Base-by-base conservation (phyloP, 2,113 vertebrate genomes). In the Bothrops jararaca region DNA sequence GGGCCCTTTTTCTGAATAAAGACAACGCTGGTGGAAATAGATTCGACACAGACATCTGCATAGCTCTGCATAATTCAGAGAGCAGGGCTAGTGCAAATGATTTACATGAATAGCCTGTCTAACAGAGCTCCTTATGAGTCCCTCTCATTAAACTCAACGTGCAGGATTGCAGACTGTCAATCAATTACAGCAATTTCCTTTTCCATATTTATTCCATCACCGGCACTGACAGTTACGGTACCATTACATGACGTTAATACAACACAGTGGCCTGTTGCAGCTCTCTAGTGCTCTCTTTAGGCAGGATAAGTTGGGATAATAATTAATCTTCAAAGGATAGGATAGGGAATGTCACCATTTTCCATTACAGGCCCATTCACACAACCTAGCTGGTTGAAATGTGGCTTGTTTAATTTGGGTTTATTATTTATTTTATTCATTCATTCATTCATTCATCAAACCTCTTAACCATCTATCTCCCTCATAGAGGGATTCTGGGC, bases 161-260 rank as follows among this genome's bases (percentile, higher is more conserved):
- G 94, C 97, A 98, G 97, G 97, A 94, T 98, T 98, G 97, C 95
- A 97, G 96, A 97, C 97, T 98, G 97, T 98, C 98, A 98, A 97
- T 98, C 97, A 98, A 97, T 97, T 98, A 98, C 92, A 97, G 97
- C 97, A 97, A 98, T 98, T 98, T 98, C 96, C 96, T 97, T 97
- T 98, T 97, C 97, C 98, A 97, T 98, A 98, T 98, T 98, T 98
- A 98, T 97, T 97, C 97, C 97, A 97, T 97, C 97, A 97, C 60
- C 0, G 95, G 96, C 97, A 97, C 96, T 98, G 97, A 98, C 97
- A 97, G 97, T 96, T 97, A n/a, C n/a, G n/a, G n/a, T n/a, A 97
- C 97, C 96, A 98, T 98, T 98, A 98, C 97, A 94, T 97, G 97
- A 97, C 97, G 97, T 97, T 97, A 98, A 98, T 97, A 98, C 96